phyloP scores from a whole-genome alignment of 2,797 vertebrate species.

The Sebastes variabilis region DNA sequence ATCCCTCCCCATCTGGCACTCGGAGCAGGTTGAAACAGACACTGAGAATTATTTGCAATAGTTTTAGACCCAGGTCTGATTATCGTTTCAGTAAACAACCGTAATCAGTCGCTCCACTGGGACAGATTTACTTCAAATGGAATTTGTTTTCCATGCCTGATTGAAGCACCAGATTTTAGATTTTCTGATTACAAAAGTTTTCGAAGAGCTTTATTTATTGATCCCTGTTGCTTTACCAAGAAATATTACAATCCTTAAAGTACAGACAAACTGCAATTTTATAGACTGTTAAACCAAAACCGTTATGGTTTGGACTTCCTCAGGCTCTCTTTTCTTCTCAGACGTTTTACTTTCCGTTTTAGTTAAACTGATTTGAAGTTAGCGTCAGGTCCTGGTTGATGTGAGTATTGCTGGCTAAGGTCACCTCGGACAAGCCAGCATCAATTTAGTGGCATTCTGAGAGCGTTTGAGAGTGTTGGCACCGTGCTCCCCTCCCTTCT shows the following conservation, averaged over 20 bases:
- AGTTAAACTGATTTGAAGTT: slow-evolving; percentile 13
- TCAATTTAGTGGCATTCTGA: slow-evolving; percentile 53
- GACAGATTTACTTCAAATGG: slow-evolving; percentile 17
- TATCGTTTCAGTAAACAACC: slow-evolving; percentile 52
- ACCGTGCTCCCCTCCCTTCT: slow-evolving; percentile 25
- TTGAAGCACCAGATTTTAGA: slow-evolving; percentile 18
- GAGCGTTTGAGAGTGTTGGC: slow-evolving; percentile 21
- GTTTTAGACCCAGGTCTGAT: slow-evolving; percentile 51
- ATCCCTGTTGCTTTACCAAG: slow-evolving; percentile 9
- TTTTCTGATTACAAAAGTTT: slow-evolving; percentile 13
- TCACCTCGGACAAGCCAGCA: slow-evolving; percentile 39
- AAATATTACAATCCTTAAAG: slow-evolving; percentile 23
- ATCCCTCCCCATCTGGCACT: slow-evolving; percentile 58
- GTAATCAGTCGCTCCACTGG: slow-evolving; percentile 21
- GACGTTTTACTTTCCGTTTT: slow-evolving; percentile 9
- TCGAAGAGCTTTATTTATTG: slow-evolving; percentile 24
- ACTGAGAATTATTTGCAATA: slow-evolving; percentile 49
- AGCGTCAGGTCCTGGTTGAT: slow-evolving; percentile 1
- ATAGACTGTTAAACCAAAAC: slow-evolving; percentile 2
- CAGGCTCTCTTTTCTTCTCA: not conserved
- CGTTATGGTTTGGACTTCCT: slow-evolving; percentile 2
- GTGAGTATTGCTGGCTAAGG: slow-evolving; percentile 5
- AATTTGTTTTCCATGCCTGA: not conserved
- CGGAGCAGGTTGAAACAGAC: slow-evolving; percentile 53
- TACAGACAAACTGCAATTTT: slow-evolving; percentile 18